Conservation (phyloP, 2,888 invertebrate species). For the Bugulina stolonifera region DNA sequence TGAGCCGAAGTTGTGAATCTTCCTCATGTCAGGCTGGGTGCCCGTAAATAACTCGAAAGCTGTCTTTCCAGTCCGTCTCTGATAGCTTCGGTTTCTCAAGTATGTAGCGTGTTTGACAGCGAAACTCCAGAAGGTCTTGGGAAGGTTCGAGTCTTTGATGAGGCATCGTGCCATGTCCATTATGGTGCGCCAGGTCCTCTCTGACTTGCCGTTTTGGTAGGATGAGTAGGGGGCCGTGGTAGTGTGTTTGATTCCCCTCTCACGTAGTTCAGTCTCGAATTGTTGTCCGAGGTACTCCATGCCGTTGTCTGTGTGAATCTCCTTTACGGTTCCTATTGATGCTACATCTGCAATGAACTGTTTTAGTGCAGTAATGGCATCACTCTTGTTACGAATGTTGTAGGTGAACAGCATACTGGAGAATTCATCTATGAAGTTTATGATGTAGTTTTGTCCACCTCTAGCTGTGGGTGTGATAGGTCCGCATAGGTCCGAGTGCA, state of each 20-base stretch:
- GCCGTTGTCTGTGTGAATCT: background rate
- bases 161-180: background rate
- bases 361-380: background rate
- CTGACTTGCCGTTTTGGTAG: background rate
- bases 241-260: background rate
- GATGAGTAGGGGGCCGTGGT: background rate
- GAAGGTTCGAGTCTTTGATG: background rate
- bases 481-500: constrained; percentile 8
- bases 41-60: no score
- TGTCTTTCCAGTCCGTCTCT: no score
- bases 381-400: background rate
- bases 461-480: background rate
- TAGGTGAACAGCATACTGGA: constrained; percentile 7
- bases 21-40: no score
- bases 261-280: background rate
- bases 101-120: no score
- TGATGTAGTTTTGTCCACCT: background rate
- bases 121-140: no score
- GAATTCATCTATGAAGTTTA: constrained; percentile 5
- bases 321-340: background rate
- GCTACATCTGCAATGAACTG: background rate
- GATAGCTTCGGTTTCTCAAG: no score
- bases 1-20: no score
- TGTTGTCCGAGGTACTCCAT: background rate
- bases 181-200: background rate